Evolutionary conservation across 2,888 invertebrate species (phyloP).

Genomic region (Eupithecia inturbata): DNA sequence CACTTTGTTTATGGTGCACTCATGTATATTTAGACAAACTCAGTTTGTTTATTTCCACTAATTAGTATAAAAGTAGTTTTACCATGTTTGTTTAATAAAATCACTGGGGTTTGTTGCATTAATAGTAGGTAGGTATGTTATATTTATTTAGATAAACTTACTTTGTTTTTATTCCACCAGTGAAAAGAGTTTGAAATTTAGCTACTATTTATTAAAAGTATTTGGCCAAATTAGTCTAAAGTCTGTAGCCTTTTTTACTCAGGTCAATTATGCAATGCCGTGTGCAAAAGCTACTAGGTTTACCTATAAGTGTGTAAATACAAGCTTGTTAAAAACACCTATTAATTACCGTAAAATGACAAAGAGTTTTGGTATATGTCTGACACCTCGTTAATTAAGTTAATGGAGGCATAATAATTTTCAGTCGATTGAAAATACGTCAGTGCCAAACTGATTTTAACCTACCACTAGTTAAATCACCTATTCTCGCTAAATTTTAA

Average conservation of each 20-base stretch:
- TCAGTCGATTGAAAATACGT: not conserved
- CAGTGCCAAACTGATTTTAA: not conserved
- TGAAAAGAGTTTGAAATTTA: not conserved
- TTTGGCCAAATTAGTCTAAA: not conserved
- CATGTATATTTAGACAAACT: not conserved
- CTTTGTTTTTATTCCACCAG: not conserved
- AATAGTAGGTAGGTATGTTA: not conserved
- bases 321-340: not conserved
- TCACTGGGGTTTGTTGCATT: not conserved
- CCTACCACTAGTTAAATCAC: not conserved
- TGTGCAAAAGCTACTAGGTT: not conserved
- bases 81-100: not conserved
- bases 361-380: not conserved
- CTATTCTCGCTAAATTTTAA: no score
- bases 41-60: not conserved
- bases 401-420: constrained; percentile 7
- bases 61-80: not conserved
- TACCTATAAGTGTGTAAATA: not conserved
- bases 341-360: not conserved
- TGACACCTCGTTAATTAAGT: constrained; percentile 14
- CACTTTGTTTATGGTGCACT: not conserved
- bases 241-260: no score
- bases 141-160: not conserved
- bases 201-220: not conserved
- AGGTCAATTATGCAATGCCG: no score